Base-by-base conservation (phyloP, 2,888 invertebrate species). In the Cerceris ruficornis region DNA sequence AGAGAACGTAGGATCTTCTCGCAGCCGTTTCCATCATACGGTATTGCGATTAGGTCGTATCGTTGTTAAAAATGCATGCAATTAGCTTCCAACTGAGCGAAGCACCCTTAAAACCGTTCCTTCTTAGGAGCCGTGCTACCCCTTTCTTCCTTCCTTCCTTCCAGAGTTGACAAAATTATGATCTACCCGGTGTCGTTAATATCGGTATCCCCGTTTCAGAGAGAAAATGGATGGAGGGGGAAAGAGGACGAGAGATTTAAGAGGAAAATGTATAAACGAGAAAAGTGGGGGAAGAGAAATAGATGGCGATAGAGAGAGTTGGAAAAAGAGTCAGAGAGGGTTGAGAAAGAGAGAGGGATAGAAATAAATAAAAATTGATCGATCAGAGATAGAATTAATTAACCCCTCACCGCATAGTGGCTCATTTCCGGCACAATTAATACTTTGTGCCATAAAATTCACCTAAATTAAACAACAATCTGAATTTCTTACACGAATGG, bases 21-120 rank as follows among this genome's bases (percentile, higher is more conserved):
- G 81, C 78, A 72, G 75, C 85, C 84, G 83, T 89, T 88, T 88
- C 85, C 90, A 90, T 89, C 88, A 90, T 90, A 83, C 77, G 75
- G 81, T 78, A 81, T 74, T 83, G 82, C 88, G 90, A 91, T 91
- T 89, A 91, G 90, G 91, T 90, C 89, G 89, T 87, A 88, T 88
- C 86, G 82, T 71, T 81, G 86, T 91, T 90, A 91, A 91, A 91
- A 91, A 91, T 91, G 88, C 89, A 91, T 91, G 91, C 91, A 91
- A 91, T 91, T 91, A 91, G 88, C 85, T 81, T 75, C 75, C 68
- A 77, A 77, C 76, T 77, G 55, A 65, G 52, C 55, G 68, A 76
- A 71, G 61, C 78, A 66, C 64, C 75, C 75, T 75, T 75, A 78
- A 78, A 74, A 73, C 66, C 64, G 76, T 42, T 75, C 68, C 76